Evolutionary conservation across 1,140 invertebrate genomes (phyloP).

Genomic region (Lutraria rhynchaena): DNA sequence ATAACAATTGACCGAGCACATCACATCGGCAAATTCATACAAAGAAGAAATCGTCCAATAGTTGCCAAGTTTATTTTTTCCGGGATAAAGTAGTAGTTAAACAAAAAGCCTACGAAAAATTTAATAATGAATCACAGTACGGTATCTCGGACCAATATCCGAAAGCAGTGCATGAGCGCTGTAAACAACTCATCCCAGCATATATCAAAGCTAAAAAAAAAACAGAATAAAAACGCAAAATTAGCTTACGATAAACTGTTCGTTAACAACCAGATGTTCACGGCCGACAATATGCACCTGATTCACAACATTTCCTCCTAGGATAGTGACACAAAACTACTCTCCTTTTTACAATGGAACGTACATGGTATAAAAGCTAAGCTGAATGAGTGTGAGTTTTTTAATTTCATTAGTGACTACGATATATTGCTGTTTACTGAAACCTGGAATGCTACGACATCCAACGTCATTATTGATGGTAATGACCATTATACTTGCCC

Average conservation of each 20-base stretch:
- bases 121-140: background rate
- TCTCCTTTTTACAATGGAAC: slow-evolving; percentile 20
- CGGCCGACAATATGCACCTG: background rate
- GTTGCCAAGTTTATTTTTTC: slow-evolving; percentile 8
- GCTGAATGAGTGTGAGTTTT: slow-evolving; percentile 36
- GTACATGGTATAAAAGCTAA: slow-evolving; percentile 23
- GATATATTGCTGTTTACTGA: slow-evolving; percentile 42
- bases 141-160: background rate
- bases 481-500: slow-evolving; percentile 16
- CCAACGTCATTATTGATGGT: slow-evolving; percentile 22
- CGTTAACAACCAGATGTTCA: background rate
- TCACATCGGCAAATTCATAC: slow-evolving; percentile 4
- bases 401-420: slow-evolving; percentile 6
- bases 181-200: background rate
- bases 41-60: background rate
- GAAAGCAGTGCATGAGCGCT: slow-evolving; percentile 3
- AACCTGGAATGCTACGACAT: slow-evolving; percentile 27
- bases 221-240: background rate
- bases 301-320: background rate
- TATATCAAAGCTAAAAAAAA: background rate
- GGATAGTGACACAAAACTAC: slow-evolving; percentile 16
- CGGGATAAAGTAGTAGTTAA: background rate
- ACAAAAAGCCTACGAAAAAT: background rate
- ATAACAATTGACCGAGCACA: slow-evolving; percentile 20
- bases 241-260: background rate